Percentiles rank a stretch among this genome's conserved stretches.
phyloP scores from a whole-genome alignment of 2,797 vertebrate genomes.

The Fratercula arctica region DNA sequence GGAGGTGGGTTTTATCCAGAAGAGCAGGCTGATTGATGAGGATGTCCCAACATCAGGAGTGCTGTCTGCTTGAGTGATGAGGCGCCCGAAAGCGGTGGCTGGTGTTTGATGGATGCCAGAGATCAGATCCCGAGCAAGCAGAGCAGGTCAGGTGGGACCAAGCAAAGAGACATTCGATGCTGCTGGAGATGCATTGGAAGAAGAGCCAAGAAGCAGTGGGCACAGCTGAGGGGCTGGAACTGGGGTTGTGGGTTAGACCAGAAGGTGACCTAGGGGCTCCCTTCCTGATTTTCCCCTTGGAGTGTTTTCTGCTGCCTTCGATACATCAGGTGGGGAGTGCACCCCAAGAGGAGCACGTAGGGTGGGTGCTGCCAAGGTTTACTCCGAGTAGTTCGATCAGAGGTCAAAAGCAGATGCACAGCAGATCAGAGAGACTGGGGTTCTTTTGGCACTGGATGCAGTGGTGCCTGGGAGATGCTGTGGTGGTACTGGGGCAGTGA shows the following conservation, averaged over 20 bases:
- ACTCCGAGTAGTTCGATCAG: not conserved
- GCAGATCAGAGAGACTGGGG: too few relatives aligned
- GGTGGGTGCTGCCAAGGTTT: not conserved
- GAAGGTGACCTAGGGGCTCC: not conserved
- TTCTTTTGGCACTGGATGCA: not conserved
- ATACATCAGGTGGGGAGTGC: not conserved
- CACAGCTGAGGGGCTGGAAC: not conserved
- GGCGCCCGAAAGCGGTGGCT: not conserved
- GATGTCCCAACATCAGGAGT: not conserved
- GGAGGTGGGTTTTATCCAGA: not conserved
- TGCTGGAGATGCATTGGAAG: not conserved
- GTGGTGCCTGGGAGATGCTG: not conserved
- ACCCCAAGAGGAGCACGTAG: fast-evolving
- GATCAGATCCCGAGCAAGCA: not conserved
- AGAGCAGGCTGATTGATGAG: not conserved
- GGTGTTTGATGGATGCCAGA: not conserved
- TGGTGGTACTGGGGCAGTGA: not conserved
- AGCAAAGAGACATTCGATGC: fast-evolving
- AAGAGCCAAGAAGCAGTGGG: not conserved
- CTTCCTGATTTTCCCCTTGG: not conserved
- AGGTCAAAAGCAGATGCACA: not conserved
- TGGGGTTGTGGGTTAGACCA: not conserved
- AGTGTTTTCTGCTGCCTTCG: not conserved
- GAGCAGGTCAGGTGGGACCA: not conserved
- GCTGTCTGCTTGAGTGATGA: not conserved